A percentile compares a stretch with the other conserved stretches of the same genome.
Conservation (phyloP, 2,113 vertebrate species). For the Haemorhous mexicanus region DNA sequence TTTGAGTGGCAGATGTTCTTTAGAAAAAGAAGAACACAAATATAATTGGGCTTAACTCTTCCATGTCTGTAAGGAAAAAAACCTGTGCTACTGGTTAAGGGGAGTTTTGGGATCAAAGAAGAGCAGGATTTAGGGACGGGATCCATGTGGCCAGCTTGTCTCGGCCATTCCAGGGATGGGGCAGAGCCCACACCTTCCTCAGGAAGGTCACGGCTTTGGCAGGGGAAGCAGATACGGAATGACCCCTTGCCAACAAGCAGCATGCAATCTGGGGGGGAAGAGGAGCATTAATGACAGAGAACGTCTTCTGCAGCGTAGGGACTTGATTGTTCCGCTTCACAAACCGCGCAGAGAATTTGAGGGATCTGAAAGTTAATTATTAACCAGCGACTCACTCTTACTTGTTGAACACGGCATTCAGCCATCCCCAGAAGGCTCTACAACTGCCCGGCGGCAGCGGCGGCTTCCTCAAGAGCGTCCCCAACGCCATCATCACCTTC, state of each 20-base stretch:
- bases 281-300: fast-evolving
- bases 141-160: fast-evolving
- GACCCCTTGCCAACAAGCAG: background rate
- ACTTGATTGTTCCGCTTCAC: background rate
- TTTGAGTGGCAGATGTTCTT: background rate
- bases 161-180: background rate
- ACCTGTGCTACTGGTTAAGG: background rate
- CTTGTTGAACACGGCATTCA: conserved; percentile 97
- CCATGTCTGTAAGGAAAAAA: background rate
- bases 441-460: conserved; percentile 1
- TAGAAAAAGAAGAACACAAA: background rate
- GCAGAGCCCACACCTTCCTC: background rate
- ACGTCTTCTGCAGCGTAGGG: fast-evolving
- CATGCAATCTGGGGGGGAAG: fast-evolving
- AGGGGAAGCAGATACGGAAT: fast-evolving
- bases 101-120: background rate
- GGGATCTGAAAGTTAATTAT: fast-evolving
- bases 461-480: conserved; percentile 15
- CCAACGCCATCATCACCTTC: conserved; percentile 63
- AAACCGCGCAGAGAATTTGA: fast-evolving
- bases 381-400: conserved; percentile 55
- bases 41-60: background rate
- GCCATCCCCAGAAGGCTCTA: conserved; percentile 92
- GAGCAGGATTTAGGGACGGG: fast-evolving
- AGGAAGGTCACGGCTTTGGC: background rate